Evolutionary conservation across 2,113 vertebrate genomes (phyloP), one percentile per base, ranked within the genome.

Genomic region (Lepisosteus osseus): DNA sequence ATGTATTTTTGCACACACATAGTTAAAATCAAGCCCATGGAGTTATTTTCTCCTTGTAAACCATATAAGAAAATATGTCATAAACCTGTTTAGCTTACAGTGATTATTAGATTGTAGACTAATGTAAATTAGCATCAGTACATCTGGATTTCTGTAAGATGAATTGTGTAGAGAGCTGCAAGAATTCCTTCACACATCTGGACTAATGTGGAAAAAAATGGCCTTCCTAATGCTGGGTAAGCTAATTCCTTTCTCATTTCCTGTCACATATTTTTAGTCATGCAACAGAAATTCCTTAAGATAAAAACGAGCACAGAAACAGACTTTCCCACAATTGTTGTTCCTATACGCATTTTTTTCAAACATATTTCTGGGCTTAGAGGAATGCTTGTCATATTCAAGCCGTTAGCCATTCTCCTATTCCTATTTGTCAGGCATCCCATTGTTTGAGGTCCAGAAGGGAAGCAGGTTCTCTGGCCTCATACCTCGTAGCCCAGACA

Each of bases 271-370:
- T 67, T 65, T 67, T 65, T 62, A 41, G 77, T 64, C 72, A 71
- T 78, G 77, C 72, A 71, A 72, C 70, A 79, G 45, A 71, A 84
- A 83, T 84, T 88, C 81, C 81, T 79, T 65, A 5, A 42, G 44
- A 15, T 79, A 84, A 51, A 88, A 79, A 84, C 83, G 79, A 74
- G 2, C 2, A 43, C 64, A 67, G 57, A 67, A 47, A 66, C 65
- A 55, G 12, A 72, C 69, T 86, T 89, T 90, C 88, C 86, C 86
- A 88, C 83, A 77, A 87, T 86, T 86, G 84, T 85, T 83, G 74
- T 71, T 54, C 78, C 78, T 67, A 67, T 75, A 66, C 78, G 62
- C 74, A 47, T 74, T 83, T 81, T 84, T 78, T 77, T 72, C 69
- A 71, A 51, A 71, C 72, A 74, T 84, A 86, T 86, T 87, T 82